phyloP scores from a whole-genome alignment of 2,797 vertebrate genomes.

The Muscicapa striata region DNA sequence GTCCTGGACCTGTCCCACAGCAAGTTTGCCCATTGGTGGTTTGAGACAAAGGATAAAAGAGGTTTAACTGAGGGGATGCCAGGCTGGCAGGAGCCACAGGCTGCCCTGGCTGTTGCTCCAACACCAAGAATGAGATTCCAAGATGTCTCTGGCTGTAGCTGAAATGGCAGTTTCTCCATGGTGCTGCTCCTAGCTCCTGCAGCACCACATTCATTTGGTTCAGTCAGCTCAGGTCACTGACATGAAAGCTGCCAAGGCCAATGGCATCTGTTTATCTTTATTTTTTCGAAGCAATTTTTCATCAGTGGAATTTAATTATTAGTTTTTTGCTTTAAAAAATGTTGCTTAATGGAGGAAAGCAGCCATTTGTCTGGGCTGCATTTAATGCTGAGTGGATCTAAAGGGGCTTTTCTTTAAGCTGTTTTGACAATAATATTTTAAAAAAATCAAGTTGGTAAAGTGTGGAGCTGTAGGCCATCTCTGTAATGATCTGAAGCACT shows the following conservation, averaged over 20 bases:
- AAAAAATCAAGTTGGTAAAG: conserved; percentile 6
- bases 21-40: background rate
- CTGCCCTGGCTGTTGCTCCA: background rate
- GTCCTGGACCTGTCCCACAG: background rate
- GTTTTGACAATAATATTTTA: conserved; percentile 34
- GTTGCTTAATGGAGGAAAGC: background rate
- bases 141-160: background rate
- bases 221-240: background rate
- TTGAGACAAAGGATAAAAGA: background rate
- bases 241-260: background rate
- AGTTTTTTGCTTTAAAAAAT: background rate
- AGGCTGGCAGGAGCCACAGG: background rate
- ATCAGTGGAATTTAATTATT: conserved; percentile 42
- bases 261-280: background rate
- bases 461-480: conserved; percentile 49
- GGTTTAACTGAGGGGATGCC: background rate
- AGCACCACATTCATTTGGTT: background rate
- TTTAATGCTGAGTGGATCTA: conserved; percentile 14
- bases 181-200: background rate
- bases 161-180: accelerated
- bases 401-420: conserved; percentile 8
- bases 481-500: conserved; percentile 60
- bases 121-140: accelerated
- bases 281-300: conserved; percentile 38
- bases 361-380: conserved; percentile 30